These are phyloP conservation scores for Taeniopygia guttata DNA, from an alignment of 2,797 vertebrate genomes.

Conservation along the genomic window DNA sequence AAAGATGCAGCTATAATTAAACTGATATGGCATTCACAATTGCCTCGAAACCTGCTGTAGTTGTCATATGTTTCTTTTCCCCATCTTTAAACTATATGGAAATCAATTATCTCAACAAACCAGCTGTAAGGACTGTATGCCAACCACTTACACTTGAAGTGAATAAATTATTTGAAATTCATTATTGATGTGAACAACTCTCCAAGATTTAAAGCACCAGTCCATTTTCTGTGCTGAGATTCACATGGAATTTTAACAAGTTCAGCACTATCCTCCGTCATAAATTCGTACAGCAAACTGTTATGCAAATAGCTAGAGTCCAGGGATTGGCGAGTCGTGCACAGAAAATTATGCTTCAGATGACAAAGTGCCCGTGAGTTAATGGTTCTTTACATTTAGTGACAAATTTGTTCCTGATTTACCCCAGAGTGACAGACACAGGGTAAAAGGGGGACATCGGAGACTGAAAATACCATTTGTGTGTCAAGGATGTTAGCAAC, in stretches of 20 bases:
- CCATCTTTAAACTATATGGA: slow-evolving; percentile 91
- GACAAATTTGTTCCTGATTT: slow-evolving; percentile 78
- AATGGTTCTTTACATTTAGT: slow-evolving; percentile 75
- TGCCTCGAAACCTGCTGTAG: slow-evolving; percentile 70
- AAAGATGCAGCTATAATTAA: slow-evolving; percentile 86
- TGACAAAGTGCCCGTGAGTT: slow-evolving; percentile 72
- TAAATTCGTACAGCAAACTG: slow-evolving; percentile 62
- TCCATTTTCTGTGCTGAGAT: slow-evolving; percentile 62
- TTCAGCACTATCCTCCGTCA: slow-evolving; percentile 66
- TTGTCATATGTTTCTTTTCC: slow-evolving; percentile 79
- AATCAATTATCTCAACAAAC: slow-evolving; percentile 97
- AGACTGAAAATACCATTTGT: slow-evolving; percentile 79
- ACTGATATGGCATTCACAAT: slow-evolving; percentile 75
- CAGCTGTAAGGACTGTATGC: slow-evolving; percentile 87
- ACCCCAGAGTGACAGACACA: slow-evolving; percentile 78
- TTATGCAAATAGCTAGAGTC: slow-evolving; percentile 78
- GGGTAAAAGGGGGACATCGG: slow-evolving; percentile 69
- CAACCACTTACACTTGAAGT: slow-evolving; percentile 91
- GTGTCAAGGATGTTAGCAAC: slow-evolving; percentile 82
- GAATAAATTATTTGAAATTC: slow-evolving; percentile 95
- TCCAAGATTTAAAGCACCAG: slow-evolving; percentile 80
- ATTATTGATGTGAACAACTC: slow-evolving; percentile 86
- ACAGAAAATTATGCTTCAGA: slow-evolving; percentile 66
- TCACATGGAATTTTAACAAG: slow-evolving; percentile 84
- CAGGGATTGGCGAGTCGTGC: slow-evolving; percentile 7